These are phyloP conservation scores for Branchipolynoe longqiensis DNA, from an alignment of 2,888 invertebrate species.

Conservation along the genomic window DNA sequence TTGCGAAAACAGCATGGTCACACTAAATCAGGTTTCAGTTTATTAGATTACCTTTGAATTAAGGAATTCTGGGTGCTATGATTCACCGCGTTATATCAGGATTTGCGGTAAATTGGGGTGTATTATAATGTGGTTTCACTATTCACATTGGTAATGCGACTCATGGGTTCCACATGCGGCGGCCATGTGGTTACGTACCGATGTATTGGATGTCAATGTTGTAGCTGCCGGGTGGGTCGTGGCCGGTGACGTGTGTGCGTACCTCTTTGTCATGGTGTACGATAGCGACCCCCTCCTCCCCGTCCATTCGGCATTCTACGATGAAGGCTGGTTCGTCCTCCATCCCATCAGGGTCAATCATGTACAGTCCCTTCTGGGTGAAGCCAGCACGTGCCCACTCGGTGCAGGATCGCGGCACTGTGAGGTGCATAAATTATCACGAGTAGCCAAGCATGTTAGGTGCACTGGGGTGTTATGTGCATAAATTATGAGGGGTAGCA, in stretches of 20 bases:
- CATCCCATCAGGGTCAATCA: conserved; percentile 58
- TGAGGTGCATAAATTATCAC: neutral
- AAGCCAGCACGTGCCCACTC: conserved; percentile 48
- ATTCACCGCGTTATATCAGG: too few species aligned
- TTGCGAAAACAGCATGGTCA: too few species aligned
- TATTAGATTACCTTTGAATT: too few species aligned
- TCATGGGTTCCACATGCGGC: neutral
- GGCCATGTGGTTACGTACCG: neutral
- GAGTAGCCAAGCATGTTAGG: too few species aligned
- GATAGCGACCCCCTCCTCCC: conserved; percentile 18
- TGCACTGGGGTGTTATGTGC: neutral
- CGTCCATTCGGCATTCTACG: conserved; percentile 46
- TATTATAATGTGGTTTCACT: too few species aligned
- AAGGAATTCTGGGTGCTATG: too few species aligned
- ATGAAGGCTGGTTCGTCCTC: conserved; percentile 49
- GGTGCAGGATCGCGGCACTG: conserved; percentile 53
- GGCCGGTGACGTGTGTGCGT: conserved; percentile 25
- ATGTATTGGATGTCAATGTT: conserved; percentile 49
- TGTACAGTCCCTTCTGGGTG: conserved; percentile 26
- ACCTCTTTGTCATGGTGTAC: conserved; percentile 49
- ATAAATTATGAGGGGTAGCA: too few species aligned
- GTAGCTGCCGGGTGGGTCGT: conserved; percentile 57
- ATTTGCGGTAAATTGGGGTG: too few species aligned
- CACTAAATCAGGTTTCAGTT: too few species aligned
- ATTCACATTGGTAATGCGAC: too few species aligned